Evolutionary conservation across 2,113 vertebrate species (phyloP).

Genomic region (human): GRCh38 chr15:57379001-57379500

Average conservation of each 20-base stretch:
- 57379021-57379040: neutral
- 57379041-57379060: too few species aligned
- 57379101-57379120: neutral
- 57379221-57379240: neutral
- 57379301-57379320: neutral
- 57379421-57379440: neutral
- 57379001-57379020: neutral
- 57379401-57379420: neutral
- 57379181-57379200: neutral
- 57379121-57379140: neutral
- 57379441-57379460: neutral
- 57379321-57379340: neutral
- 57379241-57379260: neutral
- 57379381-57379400: neutral
- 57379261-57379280: neutral
- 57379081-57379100: neutral
- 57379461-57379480: neutral
- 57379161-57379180: neutral
- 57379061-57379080: neutral
- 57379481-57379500: neutral
- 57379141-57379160: neutral
- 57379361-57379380: neutral
- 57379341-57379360: neutral
- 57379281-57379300: neutral
- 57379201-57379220: neutral